Evolutionary conservation across 2,888 invertebrate genomes (phyloP).

Genomic region (Selenia dentaria): DNA sequence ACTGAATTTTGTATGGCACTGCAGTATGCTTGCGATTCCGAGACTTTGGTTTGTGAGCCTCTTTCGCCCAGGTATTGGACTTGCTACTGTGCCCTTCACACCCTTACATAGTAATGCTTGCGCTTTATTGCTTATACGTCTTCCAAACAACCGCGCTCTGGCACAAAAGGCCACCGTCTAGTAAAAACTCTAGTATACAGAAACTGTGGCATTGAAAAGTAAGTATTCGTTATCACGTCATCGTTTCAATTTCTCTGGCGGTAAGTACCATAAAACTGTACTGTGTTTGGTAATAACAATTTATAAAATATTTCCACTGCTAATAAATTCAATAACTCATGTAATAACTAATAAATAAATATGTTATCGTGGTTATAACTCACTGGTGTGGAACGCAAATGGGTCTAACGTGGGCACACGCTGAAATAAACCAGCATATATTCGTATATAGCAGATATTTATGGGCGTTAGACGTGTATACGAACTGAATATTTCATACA

Average conservation of each 20-base stretch:
- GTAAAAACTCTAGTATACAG: too few species aligned
- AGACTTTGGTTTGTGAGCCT: too few species aligned
- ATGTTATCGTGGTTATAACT: conserved; percentile 31
- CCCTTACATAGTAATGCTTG: too few species aligned
- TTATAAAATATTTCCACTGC: conserved; percentile 23
- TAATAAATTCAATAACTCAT: conserved; percentile 28
- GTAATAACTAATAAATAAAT: conserved; percentile 33
- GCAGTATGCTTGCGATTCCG: too few species aligned
- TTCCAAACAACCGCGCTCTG: too few species aligned
- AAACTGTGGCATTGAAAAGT: too few species aligned
- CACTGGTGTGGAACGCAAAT: conserved; percentile 32
- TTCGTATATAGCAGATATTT: conserved; percentile 28
- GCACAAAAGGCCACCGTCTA: too few species aligned
- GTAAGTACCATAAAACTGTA: background rate
- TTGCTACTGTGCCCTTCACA: too few species aligned
- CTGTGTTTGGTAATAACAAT: conserved; percentile 13
- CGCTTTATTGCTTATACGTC: too few species aligned
- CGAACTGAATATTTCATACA: conserved; percentile 34
- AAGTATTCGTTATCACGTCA: conserved; percentile 1
- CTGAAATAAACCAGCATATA: conserved; percentile 19
- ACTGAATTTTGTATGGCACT: too few species aligned
- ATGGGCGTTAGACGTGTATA: conserved; percentile 31
- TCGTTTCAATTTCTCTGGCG: background rate
- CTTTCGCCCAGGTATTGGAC: too few species aligned
- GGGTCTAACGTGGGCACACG: conserved; percentile 28